A percentile compares a stretch with the other conserved stretches of the same genome.
These are phyloP conservation scores for Dromius quadrimaculatus DNA, from an alignment of 2,888 invertebrate genomes.

Conservation along the genomic window DNA sequence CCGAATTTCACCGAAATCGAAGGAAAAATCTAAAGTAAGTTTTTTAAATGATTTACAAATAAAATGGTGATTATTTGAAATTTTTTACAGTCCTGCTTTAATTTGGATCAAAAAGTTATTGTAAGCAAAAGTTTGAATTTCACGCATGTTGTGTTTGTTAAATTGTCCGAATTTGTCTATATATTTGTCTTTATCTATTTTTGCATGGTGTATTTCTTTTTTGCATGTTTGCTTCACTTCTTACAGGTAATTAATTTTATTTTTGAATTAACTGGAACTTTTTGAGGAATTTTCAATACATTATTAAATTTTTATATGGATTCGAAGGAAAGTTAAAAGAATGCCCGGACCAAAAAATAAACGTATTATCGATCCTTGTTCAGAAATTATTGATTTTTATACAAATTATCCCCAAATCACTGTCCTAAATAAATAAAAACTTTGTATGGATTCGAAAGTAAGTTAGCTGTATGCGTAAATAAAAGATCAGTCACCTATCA, in stretches of 20 bases:
- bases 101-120: constrained; percentile 66
- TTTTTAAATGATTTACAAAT: constrained; percentile 20
- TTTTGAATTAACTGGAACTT: constrained; percentile 1
- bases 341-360: too few relatives aligned
- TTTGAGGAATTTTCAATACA: not conserved
- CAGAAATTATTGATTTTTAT: too few relatives aligned
- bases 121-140: constrained; percentile 61
- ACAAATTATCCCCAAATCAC: too few relatives aligned
- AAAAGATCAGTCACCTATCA: too few relatives aligned
- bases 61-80: constrained; percentile 49
- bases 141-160: constrained; percentile 49
- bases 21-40: constrained; percentile 74
- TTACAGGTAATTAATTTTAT: constrained; percentile 16
- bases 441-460: too few relatives aligned
- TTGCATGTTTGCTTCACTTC: constrained; percentile 29
- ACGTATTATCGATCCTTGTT: too few relatives aligned
- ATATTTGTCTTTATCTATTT: constrained; percentile 10
- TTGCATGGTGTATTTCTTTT: constrained; percentile 35
- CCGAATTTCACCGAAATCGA: constrained; percentile 73
- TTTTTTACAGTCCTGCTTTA: constrained; percentile 72
- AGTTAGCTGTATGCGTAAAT: too few relatives aligned
- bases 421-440: too few relatives aligned
- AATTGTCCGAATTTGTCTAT: constrained; percentile 36
- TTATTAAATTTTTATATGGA: too few relatives aligned
- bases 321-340: too few relatives aligned